A percentile compares a stretch with the other conserved stretches of the same genome.
Evolutionary conservation across 2,888 invertebrate species (phyloP).

Genomic region (Nesidiocoris tenuis): DNA sequence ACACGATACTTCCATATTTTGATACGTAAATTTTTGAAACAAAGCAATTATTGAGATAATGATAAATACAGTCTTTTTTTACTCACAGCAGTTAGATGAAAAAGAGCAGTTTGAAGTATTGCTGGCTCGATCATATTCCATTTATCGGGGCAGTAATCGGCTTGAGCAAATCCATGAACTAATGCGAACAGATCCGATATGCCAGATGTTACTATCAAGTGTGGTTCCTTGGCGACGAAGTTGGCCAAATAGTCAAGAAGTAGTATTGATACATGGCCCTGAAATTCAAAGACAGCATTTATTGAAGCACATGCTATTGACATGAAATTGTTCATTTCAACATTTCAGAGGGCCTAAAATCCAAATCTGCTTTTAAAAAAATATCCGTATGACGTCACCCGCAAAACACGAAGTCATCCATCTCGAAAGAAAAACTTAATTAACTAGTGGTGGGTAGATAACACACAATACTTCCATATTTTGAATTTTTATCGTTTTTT

Average conservation of each 20-base stretch:
- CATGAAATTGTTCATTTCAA: no score
- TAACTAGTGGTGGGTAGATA: no score
- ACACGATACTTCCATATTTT: no score
- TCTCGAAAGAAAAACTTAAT: no score
- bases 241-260: constrained; percentile 63
- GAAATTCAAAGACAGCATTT: no score
- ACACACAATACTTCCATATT: no score
- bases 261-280: constrained; percentile 61
- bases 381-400: no score
- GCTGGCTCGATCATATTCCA: constrained; percentile 59
- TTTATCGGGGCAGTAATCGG: constrained; percentile 62
- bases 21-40: background rate
- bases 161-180: constrained; percentile 60
- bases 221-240: constrained; percentile 56
- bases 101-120: constrained; percentile 22
- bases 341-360: no score
- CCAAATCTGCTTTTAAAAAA: no score
- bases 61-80: background rate
- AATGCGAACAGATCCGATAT: constrained; percentile 58
- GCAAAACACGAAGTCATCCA: no score
- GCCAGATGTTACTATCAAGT: constrained; percentile 55
- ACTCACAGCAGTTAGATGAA: constrained; percentile 6
- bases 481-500: no score
- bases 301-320: no score
- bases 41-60: background rate